Percentiles rank a stretch among this genome's conserved stretches.
phyloP scores from a whole-genome alignment of 2,113 vertebrate species.

The Brachypodius melanocephalos region DNA sequence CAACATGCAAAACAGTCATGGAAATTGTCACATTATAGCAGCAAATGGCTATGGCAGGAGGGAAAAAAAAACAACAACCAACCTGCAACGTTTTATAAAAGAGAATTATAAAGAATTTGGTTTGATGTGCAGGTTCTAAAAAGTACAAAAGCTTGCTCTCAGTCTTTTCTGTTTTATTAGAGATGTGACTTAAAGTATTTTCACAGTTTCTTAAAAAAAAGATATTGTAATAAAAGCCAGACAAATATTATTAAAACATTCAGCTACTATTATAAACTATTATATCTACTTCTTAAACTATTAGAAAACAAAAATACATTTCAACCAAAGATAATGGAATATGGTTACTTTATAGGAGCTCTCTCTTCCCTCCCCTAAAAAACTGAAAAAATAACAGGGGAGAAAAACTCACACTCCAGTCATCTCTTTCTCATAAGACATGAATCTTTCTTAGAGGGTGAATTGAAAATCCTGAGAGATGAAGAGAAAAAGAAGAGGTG shows the following conservation, averaged over 20 bases:
- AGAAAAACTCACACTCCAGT: neutral
- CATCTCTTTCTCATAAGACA: neutral
- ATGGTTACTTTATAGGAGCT: neutral
- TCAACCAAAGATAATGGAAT: neutral
- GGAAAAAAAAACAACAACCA: neutral
- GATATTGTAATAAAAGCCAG: neutral
- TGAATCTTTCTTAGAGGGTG: neutral
- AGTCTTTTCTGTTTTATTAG: neutral
- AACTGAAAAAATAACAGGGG: neutral
- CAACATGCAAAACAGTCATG: conserved; percentile 2
- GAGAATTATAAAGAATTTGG: neutral
- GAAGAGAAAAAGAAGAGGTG: neutral
- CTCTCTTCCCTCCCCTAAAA: neutral
- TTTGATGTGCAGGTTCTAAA: neutral
- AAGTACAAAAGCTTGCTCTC: neutral
- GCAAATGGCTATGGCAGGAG: neutral
- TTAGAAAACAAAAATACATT: neutral
- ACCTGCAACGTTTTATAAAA: neutral
- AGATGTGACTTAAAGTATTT: neutral
- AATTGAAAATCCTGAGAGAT: neutral
- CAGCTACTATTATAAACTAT: neutral
- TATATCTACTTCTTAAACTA: neutral
- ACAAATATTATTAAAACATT: neutral
- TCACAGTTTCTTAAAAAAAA: neutral
- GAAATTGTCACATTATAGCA: neutral